These are phyloP conservation scores for Chunga burmeisteri DNA, from an alignment of 2,113 vertebrate species.

Conservation along the genomic window DNA sequence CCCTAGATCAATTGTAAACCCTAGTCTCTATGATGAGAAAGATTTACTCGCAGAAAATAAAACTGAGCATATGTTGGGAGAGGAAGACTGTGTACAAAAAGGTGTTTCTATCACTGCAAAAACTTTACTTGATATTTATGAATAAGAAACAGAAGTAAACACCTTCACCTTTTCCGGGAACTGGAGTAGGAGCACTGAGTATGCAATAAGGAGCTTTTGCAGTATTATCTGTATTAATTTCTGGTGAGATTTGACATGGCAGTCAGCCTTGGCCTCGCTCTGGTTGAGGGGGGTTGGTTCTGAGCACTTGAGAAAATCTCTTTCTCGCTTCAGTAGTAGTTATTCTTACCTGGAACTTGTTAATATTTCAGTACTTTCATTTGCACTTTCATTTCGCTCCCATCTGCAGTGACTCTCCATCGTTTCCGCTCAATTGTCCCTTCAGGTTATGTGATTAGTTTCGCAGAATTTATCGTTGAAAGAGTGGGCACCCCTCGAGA, in stretches of 20 bases:
- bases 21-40: not conserved
- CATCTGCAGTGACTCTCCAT: not conserved
- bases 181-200: not conserved
- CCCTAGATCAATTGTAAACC: not conserved
- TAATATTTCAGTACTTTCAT: not conserved
- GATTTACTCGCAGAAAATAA: not conserved
- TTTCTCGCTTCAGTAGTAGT: not conserved
- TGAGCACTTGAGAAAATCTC: not conserved
- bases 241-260: not conserved
- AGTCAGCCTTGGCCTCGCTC: fast-evolving
- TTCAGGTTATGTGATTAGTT: not conserved
- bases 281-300: not conserved
- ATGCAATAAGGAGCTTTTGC: not conserved
- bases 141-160: not conserved
- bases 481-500: not conserved
- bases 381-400: not conserved
- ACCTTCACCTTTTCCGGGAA: not conserved
- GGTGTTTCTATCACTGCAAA: not conserved
- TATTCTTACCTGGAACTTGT: not conserved
- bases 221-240: not conserved
- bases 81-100: not conserved
- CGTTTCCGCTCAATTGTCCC: not conserved
- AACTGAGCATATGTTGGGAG: not conserved
- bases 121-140: not conserved
- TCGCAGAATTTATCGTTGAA: not conserved